Evolutionary conservation across 1,140 invertebrate genomes (phyloP), one percentile per base, ranked within the genome.

Genomic region (Venturia canescens): DNA sequence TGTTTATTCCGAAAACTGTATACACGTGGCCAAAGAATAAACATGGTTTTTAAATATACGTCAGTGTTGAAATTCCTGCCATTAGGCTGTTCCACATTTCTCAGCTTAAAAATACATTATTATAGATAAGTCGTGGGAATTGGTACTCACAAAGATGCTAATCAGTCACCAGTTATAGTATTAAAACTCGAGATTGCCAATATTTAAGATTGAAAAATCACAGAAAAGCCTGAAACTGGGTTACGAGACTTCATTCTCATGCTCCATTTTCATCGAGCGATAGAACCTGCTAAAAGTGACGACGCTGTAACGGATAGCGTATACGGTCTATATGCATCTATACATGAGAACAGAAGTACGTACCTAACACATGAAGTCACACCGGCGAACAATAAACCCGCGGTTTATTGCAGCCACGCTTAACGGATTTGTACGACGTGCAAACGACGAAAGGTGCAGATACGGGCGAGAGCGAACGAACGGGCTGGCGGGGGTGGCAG

Each of bases 381-480:
- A 50, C 84, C 79, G 81, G 72, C 80, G 81, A 87, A 88, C 85
- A 85, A 88, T 90, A 87, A 89, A 89, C 78, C 75, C 80, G 85
- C 83, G 83, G 82, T 90, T 89, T 86, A 88, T 88, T 86, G 86
- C 84, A 83, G 83, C 50, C 70, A 85, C 84, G 84, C 86, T 87
- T 86, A 87, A 88, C 83, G 83, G 85, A 89, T 87, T 88, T 87
- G 84, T 84, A 87, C 84, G 84, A 88, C 88, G 86, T 84, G 86
- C 84, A 86, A 89, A 89, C 85, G 82, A 86, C 84, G 83, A 84
- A 79, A 77, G 75, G 75, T 77, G 75, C 31, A 77, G 75, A 77
- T 77, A 77, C 82, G 74, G 66, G n/a, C n/a, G 66, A 63, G 76
- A 78, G 75, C 69, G 78, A 66, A 38, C 63, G 57, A 72, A 78